A percentile compares a stretch with the other conserved stretches of the same genome.
phyloP scores from a whole-genome alignment of 1,140 invertebrate genomes.

The Brachionus sp. region DNA sequence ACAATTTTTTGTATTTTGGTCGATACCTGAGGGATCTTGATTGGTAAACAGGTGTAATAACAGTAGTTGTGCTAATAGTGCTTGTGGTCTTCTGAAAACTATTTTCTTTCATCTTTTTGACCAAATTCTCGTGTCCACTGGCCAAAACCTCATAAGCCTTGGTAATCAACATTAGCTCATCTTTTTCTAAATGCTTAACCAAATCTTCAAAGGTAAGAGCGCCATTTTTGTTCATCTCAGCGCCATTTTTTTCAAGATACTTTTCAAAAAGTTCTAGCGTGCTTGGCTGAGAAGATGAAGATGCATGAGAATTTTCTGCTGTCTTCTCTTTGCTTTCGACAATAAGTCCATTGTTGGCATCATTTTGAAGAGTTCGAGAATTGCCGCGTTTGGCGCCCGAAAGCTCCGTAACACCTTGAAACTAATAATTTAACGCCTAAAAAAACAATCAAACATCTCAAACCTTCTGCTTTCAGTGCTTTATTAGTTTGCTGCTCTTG shows the following conservation, averaged over 20 bases:
- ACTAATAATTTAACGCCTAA: not conserved
- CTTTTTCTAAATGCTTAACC: not conserved
- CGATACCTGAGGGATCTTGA: not conserved
- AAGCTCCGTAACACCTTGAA: not conserved
- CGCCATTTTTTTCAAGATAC: not conserved
- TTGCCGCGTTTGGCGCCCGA: not conserved
- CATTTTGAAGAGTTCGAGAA: not conserved
- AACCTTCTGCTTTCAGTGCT: not conserved
- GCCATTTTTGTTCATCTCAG: not conserved
- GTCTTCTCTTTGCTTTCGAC: not conserved
- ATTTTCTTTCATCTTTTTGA: not conserved
- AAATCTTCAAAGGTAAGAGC: not conserved
- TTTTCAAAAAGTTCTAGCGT: not conserved
- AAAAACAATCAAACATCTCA: not conserved
- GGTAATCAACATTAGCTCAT: not conserved
- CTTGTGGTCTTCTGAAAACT: not conserved
- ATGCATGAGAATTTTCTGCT: not conserved
- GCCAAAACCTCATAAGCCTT: conserved; percentile 13
- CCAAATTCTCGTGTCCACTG: not conserved
- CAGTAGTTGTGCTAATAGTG: not conserved
- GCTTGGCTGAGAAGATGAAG: not conserved
- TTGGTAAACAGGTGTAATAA: not conserved
- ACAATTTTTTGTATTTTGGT: conserved; percentile 12
- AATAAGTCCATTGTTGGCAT: not conserved
- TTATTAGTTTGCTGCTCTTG: not conserved